Base-by-base conservation (phyloP, 2,888 invertebrate species). In the Calameuta pallipes region DNA sequence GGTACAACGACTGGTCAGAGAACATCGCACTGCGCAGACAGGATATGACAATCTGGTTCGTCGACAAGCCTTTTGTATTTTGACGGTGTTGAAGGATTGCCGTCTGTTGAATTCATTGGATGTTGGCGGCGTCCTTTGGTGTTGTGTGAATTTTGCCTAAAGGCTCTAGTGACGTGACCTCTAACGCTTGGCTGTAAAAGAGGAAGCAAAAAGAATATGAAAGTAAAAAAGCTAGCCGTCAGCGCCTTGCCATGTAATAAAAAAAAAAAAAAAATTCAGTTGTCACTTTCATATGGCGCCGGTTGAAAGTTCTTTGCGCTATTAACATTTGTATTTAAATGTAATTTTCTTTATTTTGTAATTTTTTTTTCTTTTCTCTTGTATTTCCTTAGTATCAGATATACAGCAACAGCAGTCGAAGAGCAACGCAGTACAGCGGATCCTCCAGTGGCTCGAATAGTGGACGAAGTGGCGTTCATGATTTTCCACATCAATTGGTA, bases 401-500 rank as follows among this genome's bases (percentile, higher is more conserved):
- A 86, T 97, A 97, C 92, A 90, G 90, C 80, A 95, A 97, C 92
- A 95, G 95, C 12, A 93, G 94, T 83, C 91, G 92, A 73, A 88
- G 90, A 84, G 91, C 89, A 79, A 82, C 93, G 94, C 86, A 91
- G 76, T 91, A 94, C 93, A 88, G 95, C 93, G 82, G 96, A 94
- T 83, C 93, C 95, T 80, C 97, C 94, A 92, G 83, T 77, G 89
- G 90, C 71, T 90, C 90, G 30, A 91, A 90, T 76, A 88, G 90
- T 41, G 91, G 90, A 70, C 84, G 91, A 81, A 90, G 85, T 74
- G 91, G 89, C 78, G 93, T 93, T 36, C 93, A 95, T 83, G 95
- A 96, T 74, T 98, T 98, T 93, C 96, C 97, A 87, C 97, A 97
- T 88, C 96, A 98, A 92, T 94, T 98, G 91, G 97, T 98, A 69